Evolutionary conservation across 2,113 vertebrate species (phyloP), one percentile per base, ranked within the genome.

Genomic region (Sebastes fasciatus): DNA sequence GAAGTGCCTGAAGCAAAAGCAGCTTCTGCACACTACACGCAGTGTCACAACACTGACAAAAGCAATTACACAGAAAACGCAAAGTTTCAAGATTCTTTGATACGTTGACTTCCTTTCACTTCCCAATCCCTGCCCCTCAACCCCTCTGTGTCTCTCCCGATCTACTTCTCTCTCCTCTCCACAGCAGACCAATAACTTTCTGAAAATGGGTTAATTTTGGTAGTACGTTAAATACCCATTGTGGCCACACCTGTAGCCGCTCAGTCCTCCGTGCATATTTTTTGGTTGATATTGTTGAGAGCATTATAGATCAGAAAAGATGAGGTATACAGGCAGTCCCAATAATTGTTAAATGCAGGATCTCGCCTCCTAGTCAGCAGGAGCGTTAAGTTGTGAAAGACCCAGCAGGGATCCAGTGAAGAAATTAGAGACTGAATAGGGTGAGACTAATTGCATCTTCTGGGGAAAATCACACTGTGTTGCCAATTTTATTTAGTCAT

Each of bases 1-100:
- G 65, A 87, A 80, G 51, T 17, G 94, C 93, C 91, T 84, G 66
- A 69, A 93, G 92, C 88, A 80, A 86, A 79, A 86, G 26, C 64
- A 54, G 70, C 80, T 55, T 81, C 51, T 81, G 79, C 73, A 82
- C 60, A 57, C 63, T 48, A 62, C 12, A 9, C 17, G 5, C 58
- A 10, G 75, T 85, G 83, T 89, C 91, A 85, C 77, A 17, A 78
- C 68, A 71, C 87, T 65, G 88, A 89, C 84, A 90, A 64, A 86
- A 82, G 63, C 69, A 51, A 81, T 86, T 86, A 87, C 75, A 79
- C 42, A 63, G 48, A 88, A 82, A 75, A 77, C 1, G 13, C 60
- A 80, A 86, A 88, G 68, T 85, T 88, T 89, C 58, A 72, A 77
- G 68, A 86, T 75, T 87, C 77, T 78, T 75, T 83, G 58, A 79